Evolutionary conservation across 1,140 invertebrate genomes (phyloP), one percentile per base, ranked within the genome.

Genomic region (Scylla paramamosain): DNA sequence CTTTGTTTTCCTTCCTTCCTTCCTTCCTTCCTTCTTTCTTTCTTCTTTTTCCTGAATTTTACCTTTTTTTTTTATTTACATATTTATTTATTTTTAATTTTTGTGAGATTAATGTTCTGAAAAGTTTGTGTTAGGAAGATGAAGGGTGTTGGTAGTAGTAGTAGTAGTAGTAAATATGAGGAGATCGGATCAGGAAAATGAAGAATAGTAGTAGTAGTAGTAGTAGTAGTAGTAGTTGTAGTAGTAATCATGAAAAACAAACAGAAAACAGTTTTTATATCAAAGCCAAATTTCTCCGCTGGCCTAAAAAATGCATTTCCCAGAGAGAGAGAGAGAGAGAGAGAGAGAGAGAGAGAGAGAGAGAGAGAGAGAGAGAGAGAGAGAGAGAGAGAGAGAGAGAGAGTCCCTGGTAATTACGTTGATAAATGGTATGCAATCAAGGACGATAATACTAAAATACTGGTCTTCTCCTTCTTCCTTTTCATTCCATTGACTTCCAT

Each of bases 311-410:
- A 59, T 59, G 52, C 10, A 8, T 14, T 59, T 12, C 0, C 16
- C 16, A 77, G 67, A 77, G 67, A 77, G 67, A 77, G 67, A 77
- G 67, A 77, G 59, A 10, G 59, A 67, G 59, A 67, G 59, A 67
- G 59, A 67, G 59, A 67, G 59, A 67, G 59, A 67, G 59, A 67
- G 59, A 67, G 59, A 67, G 59, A 67, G 59, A 67, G 59, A 67
- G 59, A 67, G 59, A 67, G 59, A 67, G 59, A 67, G 67, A 77
- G 67, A 77, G 67, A 77, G 67, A 77, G 67, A 77, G 67, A 77
- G 67, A 77, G 67, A 77, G 67, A 77, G 67, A 77, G 67, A 77
- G 67, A 77, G 67, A 77, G 67, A 77, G 67, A 77, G 67, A 77
- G 67, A 77, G 67, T 7, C 12, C 0, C 12, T 77, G 20, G 67